Evolutionary conservation across 2,888 invertebrate species (phyloP), one percentile per base, ranked within the genome.

Genomic region (Meliscaeva auricollis): DNA sequence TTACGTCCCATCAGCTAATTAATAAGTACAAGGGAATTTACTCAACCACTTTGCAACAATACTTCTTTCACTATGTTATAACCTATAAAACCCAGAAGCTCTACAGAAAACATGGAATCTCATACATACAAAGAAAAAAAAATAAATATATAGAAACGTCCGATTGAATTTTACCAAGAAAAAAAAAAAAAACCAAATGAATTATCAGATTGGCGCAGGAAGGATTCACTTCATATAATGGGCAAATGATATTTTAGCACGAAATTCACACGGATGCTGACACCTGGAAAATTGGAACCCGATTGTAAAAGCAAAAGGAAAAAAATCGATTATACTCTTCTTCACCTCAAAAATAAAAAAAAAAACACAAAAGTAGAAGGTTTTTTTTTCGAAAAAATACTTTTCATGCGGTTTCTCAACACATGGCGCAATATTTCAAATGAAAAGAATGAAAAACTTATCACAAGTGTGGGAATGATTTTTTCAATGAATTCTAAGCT

Each of bases 261-360:
- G 5, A n/a, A 13, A 20, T 20, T 58, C 38, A 38, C 58, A 58
- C 20, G 58, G 20, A 58, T 58, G 58, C 58, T 58, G 38, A 38
- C 58, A 58, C 58, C 58, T 58, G 58, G 58, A 58, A 58, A 58
- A 58, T 58, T 58, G 58, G 58, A 20, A 58, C 58, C 4, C 20
- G 58, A 20, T 20, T 58, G 56, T 17, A n/a, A 26, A 38, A 56
- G 15, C 5, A 2, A 17, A 20, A 20, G 30, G 20, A 20, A 48
- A 20, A 35, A 20, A 58, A 35, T 35, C 56, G 32, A 56, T 35
- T 35, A 20, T 35, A 56, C 2, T 35, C 6, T 1, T 4, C 15
- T 35, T 3, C 3, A 13, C 54, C 1, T 1, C 5, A 46, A 46
- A 17, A 46, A 48, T 8, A 20, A 17, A 20, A 17, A 15, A 56